These are phyloP conservation scores for Chlorops oryzae DNA, from an alignment of 1,140 invertebrate genomes.

Conservation along the genomic window DNA sequence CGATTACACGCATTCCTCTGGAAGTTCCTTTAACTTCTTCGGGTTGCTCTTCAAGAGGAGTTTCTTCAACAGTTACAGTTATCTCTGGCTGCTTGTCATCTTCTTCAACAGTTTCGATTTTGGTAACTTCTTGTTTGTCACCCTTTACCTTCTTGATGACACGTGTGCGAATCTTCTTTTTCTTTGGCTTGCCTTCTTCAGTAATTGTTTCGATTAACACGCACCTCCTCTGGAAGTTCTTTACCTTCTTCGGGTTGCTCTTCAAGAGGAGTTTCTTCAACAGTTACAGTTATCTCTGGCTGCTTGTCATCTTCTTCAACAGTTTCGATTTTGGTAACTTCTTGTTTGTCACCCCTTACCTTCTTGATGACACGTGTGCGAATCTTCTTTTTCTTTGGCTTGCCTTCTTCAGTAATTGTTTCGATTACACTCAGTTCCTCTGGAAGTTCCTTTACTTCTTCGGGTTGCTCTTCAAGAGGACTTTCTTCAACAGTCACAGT, in stretches of 20 bases:
- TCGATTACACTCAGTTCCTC: constrained; percentile 40
- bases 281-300: constrained; percentile 24
- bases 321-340: constrained; percentile 24
- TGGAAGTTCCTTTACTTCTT: constrained; percentile 17
- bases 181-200: constrained; percentile 8
- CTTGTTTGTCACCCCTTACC: constrained; percentile 8
- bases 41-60: constrained; percentile 7
- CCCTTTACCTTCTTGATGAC: constrained; percentile 32
- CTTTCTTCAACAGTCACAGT: constrained; percentile 20
- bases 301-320: constrained; percentile 29
- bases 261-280: constrained; percentile 26
- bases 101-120: constrained; percentile 45
- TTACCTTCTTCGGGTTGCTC: constrained; percentile 17
- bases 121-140: constrained; percentile 36
- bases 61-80: constrained; percentile 25
- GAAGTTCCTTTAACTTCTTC: constrained; percentile 13
- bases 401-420: constrained; percentile 20
- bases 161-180: constrained; percentile 23
- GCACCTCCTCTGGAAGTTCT: constrained; percentile 11
- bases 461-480: constrained; percentile 21
- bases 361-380: constrained; percentile 18
- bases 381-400: constrained; percentile 17
- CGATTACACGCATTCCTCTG: constrained; percentile 4
- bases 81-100: constrained; percentile 37
- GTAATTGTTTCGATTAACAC: constrained; percentile 18